A percentile compares a stretch with the other conserved stretches of the same genome.
phyloP scores from a whole-genome alignment of 2,113 vertebrate species.

The Triplophysa dalaica region DNA sequence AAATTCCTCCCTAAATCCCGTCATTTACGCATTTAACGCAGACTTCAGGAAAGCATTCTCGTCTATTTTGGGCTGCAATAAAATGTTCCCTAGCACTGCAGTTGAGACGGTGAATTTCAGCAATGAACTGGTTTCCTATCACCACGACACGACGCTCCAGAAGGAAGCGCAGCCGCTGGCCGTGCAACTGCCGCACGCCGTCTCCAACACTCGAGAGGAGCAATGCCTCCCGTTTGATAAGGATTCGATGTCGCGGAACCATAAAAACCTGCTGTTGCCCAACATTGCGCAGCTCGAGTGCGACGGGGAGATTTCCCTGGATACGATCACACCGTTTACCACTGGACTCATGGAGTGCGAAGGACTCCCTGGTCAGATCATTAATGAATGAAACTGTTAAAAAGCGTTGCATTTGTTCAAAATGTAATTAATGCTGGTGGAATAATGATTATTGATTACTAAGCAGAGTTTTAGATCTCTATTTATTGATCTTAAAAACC shows the following conservation, averaged over 20 bases:
- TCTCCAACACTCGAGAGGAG: conserved; percentile 58
- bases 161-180: conserved; percentile 63
- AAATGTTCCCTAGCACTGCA: conserved; percentile 58
- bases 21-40: conserved; percentile 74
- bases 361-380: conserved; percentile 58
- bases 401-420: neutral
- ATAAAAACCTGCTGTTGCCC: conserved; percentile 55
- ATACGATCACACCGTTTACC: conserved; percentile 57
- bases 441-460: neutral
- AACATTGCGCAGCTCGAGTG: conserved; percentile 63
- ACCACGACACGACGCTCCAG: conserved; percentile 68
- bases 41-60: conserved; percentile 74
- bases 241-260: conserved; percentile 58
- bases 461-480: neutral
- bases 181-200: conserved; percentile 56
- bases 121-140: conserved; percentile 71
- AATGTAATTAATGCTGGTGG: neutral
- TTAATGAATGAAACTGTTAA: conserved; percentile 25
- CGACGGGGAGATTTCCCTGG: conserved; percentile 63
- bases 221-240: conserved; percentile 61
- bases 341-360: conserved; percentile 56
- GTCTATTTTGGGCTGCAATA: conserved; percentile 67
- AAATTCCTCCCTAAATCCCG: conserved; percentile 75
- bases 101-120: conserved; percentile 70
- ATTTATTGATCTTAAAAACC: neutral